A percentile compares a stretch with the other conserved stretches of the same genome.
phyloP scores from a whole-genome alignment of 1,140 invertebrate genomes.

The Lysiphlebus fabarum region DNA sequence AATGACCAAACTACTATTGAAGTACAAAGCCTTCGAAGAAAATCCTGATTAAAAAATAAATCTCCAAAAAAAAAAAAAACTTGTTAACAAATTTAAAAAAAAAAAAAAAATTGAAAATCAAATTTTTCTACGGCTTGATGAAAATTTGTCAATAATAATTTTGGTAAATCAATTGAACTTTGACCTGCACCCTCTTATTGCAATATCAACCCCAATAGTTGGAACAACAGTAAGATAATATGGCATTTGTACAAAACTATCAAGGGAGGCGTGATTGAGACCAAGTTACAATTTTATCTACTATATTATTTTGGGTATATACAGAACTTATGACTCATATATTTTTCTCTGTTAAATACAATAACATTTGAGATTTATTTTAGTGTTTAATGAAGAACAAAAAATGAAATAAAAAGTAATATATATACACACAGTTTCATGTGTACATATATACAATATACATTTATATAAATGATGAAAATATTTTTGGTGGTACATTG shows the following conservation, averaged over 20 bases:
- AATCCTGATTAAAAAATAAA: too few species aligned
- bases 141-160: constrained; percentile 19
- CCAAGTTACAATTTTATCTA: not conserved
- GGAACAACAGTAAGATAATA: constrained; percentile 11
- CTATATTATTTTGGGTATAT: not conserved
- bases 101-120: too few species aligned
- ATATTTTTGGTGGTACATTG: constrained; percentile 1
- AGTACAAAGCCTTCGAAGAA: too few species aligned
- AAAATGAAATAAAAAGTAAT: not conserved
- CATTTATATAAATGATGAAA: too few species aligned
- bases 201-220: constrained; percentile 10
- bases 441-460: too few species aligned
- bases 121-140: constrained; percentile 8
- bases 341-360: constrained; percentile 11
- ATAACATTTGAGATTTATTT: constrained; percentile 30
- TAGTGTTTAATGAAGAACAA: constrained; percentile 20
- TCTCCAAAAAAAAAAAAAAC: too few species aligned
- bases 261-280: constrained; percentile 7
- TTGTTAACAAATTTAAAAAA: too few species aligned
- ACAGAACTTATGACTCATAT: constrained; percentile 18
- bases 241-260: not conserved
- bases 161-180: constrained; percentile 23
- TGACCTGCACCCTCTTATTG: not conserved
- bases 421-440: too few species aligned
- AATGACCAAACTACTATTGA: too few species aligned